A percentile compares a stretch with the other conserved stretches of the same genome.
Conservation (phyloP, 2,113 vertebrate species). For the Hirundichthys speculiger region DNA sequence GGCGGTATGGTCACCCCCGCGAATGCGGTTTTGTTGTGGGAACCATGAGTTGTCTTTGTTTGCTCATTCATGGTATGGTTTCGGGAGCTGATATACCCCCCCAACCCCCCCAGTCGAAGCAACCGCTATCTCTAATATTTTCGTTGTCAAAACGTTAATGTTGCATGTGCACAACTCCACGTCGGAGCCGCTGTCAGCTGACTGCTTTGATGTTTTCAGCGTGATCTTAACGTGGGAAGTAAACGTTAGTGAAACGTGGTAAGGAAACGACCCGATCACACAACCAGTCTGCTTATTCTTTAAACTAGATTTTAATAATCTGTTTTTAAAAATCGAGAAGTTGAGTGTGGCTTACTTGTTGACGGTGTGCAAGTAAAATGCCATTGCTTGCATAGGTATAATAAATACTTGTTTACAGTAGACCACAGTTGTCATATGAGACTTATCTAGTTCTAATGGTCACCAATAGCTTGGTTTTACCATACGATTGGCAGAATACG, state of each 20-base stretch:
- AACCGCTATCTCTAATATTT: constrained; percentile 9
- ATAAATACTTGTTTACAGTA: too few relatives aligned
- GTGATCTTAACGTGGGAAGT: constrained; percentile 11
- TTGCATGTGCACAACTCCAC: constrained; percentile 14
- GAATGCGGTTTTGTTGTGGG: constrained; percentile 42
- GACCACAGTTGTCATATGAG: too few relatives aligned
- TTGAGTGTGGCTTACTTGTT: too few relatives aligned
- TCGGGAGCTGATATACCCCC: constrained; percentile 18
- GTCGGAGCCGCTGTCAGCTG: constrained; percentile 68
- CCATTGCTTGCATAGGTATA: too few relatives aligned
- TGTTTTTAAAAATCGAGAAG: too few relatives aligned
- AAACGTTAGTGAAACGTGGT: background rate
- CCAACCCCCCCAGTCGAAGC: constrained; percentile 14
- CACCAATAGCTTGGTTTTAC: too few relatives aligned
- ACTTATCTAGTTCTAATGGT: too few relatives aligned
- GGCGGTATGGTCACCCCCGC: constrained; percentile 24
- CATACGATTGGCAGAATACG: too few relatives aligned
- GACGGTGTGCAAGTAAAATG: too few relatives aligned
- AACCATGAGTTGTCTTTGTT: constrained; percentile 37
- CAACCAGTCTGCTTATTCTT: too few relatives aligned
- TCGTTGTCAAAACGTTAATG: constrained; percentile 26
- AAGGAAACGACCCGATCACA: background rate
- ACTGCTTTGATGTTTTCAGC: constrained; percentile 48
- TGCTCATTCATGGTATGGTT: constrained; percentile 1
- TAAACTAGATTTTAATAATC: too few relatives aligned